Base-by-base conservation (phyloP, 2,888 invertebrate genomes). In the Hipparchia semele region DNA sequence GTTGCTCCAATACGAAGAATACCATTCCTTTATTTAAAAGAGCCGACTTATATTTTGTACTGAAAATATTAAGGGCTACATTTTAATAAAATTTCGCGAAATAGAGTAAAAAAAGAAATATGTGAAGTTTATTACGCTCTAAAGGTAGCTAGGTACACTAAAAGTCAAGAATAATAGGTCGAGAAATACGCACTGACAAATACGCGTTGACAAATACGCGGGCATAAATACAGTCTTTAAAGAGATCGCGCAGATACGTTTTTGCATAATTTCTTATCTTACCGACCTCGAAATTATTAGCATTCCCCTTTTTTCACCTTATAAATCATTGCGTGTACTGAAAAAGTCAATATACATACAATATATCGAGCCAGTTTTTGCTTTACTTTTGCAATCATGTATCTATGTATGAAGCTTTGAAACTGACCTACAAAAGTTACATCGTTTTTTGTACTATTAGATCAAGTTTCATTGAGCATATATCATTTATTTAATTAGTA, bases 401-500 rank as follows among this genome's bases (percentile, higher is more conserved):
- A 4, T 60, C 7, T 68, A 9, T 68, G 61, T 53, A 45, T 61
- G 13, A 58, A 69, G 9, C 39, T 69, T 45, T 69, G 60, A 69
- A 69, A 69, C 53, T 69, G 69, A 69, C 69, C 69, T 61, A 61
- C 13, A 69, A 69, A 33, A 53, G 53, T 69, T 53, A 69, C 61
- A 69, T 69, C 39, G 61, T 61, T 69, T 61, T 68, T 69, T 69
- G 33, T 53, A 39, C 61, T 61, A 61, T 39, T 60, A 53, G 61
- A 69, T 60, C 60, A 69, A 69, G 61, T 69, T 61, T 53, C 51
- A 51, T 53, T 70, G 51, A 54, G 39, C 56, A 46, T 66, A 54
- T 70, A 66, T 70, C 49, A 70, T 73, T 61, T 39, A 61, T 66
- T 73, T 33, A 65, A 33, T 62, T 60, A 60, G 59, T 70, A 9